These are phyloP conservation scores for Pinna nobilis DNA, from an alignment of 1,140 invertebrate genomes.

Conservation along the genomic window DNA sequence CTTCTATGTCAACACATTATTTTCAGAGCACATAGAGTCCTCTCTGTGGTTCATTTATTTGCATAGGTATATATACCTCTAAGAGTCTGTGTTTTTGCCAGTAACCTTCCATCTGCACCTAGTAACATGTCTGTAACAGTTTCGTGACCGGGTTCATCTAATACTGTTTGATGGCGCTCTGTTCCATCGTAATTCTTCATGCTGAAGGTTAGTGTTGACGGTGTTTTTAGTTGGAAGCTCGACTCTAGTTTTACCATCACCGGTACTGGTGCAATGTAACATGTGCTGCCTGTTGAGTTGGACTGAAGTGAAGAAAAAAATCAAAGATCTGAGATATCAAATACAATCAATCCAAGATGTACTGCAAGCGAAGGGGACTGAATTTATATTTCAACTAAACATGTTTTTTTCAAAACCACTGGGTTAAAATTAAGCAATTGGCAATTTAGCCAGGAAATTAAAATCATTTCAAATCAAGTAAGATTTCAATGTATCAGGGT, in stretches of 20 bases:
- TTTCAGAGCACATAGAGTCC: too few species aligned
- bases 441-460: too few species aligned
- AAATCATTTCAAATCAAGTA: too few species aligned
- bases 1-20: too few species aligned
- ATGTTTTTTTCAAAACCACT: too few species aligned
- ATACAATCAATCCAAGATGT: neutral
- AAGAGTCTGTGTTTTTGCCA: constrained; percentile 46
- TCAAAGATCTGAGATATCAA: neutral
- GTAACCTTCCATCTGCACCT: constrained; percentile 52
- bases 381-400: too few species aligned
- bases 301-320: constrained; percentile 2
- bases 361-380: too few species aligned
- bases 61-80: constrained; percentile 34
- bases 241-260: constrained; percentile 66
- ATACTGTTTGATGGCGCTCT: constrained; percentile 59
- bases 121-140: constrained; percentile 55
- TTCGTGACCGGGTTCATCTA: constrained; percentile 54
- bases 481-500: too few species aligned
- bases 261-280: constrained; percentile 58
- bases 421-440: too few species aligned
- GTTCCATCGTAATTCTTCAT: constrained; percentile 72
- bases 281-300: constrained; percentile 22
- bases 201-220: constrained; percentile 61
- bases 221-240: constrained; percentile 60
- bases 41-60: neutral